phyloP scores from a whole-genome alignment of 2,797 vertebrate genomes.

The Rhinogobio ventralis region DNA sequence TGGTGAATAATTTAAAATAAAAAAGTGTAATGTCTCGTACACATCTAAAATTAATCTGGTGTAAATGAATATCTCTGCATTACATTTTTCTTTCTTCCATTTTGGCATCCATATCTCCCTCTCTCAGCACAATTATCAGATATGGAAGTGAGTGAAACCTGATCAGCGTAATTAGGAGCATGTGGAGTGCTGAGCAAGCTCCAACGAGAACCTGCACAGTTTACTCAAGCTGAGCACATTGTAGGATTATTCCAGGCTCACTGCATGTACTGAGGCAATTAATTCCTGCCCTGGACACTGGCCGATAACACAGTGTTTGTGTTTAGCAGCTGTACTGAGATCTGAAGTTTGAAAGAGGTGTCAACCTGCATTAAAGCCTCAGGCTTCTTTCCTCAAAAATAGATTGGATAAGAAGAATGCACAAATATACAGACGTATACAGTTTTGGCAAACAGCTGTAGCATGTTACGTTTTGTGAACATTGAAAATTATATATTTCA shows the following conservation, averaged over 20 bases:
- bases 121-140: conserved; percentile 18
- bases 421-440: not conserved
- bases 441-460: not conserved
- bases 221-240: conserved; percentile 15
- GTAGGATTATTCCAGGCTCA: conserved; percentile 48
- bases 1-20: not conserved
- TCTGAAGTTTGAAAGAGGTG: conserved; percentile 55
- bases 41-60: not conserved
- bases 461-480: not conserved
- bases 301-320: conserved; percentile 16
- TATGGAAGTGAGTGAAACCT: conserved; percentile 35
- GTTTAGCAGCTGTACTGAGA: conserved; percentile 57
- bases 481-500: not conserved
- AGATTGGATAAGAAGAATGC: conserved; percentile 6
- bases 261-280: conserved; percentile 48
- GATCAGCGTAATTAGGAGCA: conserved; percentile 36
- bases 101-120: conserved; percentile 1
- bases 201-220: conserved; percentile 8
- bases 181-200: conserved; percentile 24
- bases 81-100: not conserved
- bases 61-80: conserved; percentile 2
- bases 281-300: conserved; percentile 40
- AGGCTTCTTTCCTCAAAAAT: conserved; percentile 11
- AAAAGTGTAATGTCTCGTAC: not conserved
- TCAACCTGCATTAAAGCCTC: conserved; percentile 51